These are phyloP conservation scores for Smittia aterrima DNA, from an alignment of 2,888 invertebrate species.

Conservation along the genomic window DNA sequence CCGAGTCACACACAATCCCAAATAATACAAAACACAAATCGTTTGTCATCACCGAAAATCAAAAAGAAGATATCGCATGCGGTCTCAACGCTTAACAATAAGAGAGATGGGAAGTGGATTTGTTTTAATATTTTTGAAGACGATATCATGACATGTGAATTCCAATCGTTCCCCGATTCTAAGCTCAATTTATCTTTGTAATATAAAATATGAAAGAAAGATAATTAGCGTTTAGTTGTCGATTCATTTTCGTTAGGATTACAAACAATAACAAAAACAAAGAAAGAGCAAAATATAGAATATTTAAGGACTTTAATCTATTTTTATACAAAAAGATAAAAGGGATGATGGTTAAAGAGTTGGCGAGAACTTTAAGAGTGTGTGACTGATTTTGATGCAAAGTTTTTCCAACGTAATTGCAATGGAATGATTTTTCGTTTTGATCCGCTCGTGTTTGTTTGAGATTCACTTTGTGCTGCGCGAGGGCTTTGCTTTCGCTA, in stretches of 20 bases:
- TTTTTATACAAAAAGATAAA: neutral
- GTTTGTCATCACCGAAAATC: neutral
- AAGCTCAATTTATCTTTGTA: neutral
- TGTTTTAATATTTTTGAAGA: neutral
- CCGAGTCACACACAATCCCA: slow-evolving; percentile 33
- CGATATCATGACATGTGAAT: neutral
- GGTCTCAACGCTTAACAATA: slow-evolving; percentile 8
- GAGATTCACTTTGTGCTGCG: neutral
- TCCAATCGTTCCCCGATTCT: no score
- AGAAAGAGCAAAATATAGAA: neutral
- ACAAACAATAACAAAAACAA: no score
- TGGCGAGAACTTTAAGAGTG: neutral
- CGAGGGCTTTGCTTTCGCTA: neutral
- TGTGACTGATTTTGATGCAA: neutral
- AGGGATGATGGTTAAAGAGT: neutral
- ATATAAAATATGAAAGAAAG: neutral
- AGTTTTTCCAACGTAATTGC: neutral
- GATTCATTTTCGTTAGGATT: neutral
- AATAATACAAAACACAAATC: neutral
- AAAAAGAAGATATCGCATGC: neutral
- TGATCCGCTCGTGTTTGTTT: neutral
- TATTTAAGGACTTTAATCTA: neutral
- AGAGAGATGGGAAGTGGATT: neutral
- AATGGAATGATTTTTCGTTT: neutral
- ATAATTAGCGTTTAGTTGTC: slow-evolving; percentile 5